These are phyloP conservation scores for Falco biarmicus DNA, from an alignment of 2,797 vertebrate genomes.

Conservation along the genomic window DNA sequence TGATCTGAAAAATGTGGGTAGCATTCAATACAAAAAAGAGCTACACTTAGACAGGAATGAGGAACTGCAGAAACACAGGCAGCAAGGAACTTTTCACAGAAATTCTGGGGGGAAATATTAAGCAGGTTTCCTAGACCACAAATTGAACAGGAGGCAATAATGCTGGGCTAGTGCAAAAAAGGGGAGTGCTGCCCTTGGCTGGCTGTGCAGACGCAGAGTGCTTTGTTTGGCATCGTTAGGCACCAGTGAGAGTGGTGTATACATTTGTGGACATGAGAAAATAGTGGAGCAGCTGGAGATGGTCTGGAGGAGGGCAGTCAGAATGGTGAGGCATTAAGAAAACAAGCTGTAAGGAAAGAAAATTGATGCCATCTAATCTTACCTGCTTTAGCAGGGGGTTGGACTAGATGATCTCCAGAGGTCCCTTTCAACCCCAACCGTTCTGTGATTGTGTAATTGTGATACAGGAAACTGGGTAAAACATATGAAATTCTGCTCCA, in stretches of 20 bases:
- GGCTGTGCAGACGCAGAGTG: background rate
- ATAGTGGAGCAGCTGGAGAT: background rate
- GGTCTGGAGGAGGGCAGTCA: background rate
- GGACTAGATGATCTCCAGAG: too few species aligned
- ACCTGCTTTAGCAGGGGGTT: too few species aligned
- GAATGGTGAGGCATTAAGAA: background rate
- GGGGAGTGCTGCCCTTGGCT: background rate
- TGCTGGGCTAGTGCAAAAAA: background rate
- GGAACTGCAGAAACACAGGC: background rate
- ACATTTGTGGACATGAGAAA: background rate
- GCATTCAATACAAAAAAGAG: background rate
- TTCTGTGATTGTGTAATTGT: background rate
- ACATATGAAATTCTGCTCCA: background rate
- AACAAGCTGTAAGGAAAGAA: background rate
- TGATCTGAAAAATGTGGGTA: background rate
- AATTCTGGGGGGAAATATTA: background rate
- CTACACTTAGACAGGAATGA: background rate
- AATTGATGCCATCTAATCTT: background rate
- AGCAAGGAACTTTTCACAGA: background rate
- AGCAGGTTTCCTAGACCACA: background rate
- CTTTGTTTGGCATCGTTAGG: background rate
- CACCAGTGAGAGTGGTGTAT: accelerated
- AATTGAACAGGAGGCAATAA: background rate
- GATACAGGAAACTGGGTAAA: background rate
- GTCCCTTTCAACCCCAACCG: too few species aligned